Percentiles rank a stretch among this genome's conserved stretches.
These are phyloP conservation scores for Tigriopus californicus DNA, from an alignment of 2,888 invertebrate genomes.

Conservation along the genomic window DNA sequence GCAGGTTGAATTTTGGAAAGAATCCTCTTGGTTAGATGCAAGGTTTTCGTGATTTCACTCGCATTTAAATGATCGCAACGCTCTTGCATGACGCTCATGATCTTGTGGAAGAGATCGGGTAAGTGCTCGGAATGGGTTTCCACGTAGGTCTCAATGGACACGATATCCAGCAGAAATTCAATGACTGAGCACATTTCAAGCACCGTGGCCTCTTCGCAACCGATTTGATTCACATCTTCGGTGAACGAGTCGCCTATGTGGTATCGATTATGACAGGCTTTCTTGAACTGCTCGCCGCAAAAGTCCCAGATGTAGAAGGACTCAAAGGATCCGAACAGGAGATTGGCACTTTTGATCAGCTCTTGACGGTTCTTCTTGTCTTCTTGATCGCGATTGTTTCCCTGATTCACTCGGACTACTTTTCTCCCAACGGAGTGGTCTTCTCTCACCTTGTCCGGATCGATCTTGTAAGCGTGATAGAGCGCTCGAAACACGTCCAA, in stretches of 20 bases:
- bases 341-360: slow-evolving; percentile 59
- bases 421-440: background rate
- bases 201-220: slow-evolving; percentile 28
- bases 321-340: slow-evolving; percentile 60
- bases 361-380: slow-evolving; percentile 34
- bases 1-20: slow-evolving; percentile 50
- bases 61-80: slow-evolving; percentile 37
- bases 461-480: slow-evolving; percentile 21
- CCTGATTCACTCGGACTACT: too few species aligned
- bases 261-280: slow-evolving; percentile 30
- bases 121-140: slow-evolving; percentile 57
- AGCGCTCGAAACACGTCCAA: slow-evolving; percentile 46
- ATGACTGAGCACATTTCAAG: slow-evolving; percentile 49
- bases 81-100: slow-evolving; percentile 39
- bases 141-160: slow-evolving; percentile 51
- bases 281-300: slow-evolving; percentile 39
- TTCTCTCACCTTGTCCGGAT: background rate
- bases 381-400: background rate
- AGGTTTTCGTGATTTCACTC: slow-evolving; percentile 42
- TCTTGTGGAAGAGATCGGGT: slow-evolving; percentile 49
- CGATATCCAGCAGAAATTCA: slow-evolving; percentile 52
- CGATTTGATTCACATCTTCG: slow-evolving; percentile 34
- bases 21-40: slow-evolving; percentile 50
- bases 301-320: slow-evolving; percentile 60
- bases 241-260: slow-evolving; percentile 17